A percentile compares a stretch with the other conserved stretches of the same genome.
These are phyloP conservation scores for Ostrea edulis DNA, from an alignment of 1,140 invertebrate genomes.

Conservation along the genomic window DNA sequence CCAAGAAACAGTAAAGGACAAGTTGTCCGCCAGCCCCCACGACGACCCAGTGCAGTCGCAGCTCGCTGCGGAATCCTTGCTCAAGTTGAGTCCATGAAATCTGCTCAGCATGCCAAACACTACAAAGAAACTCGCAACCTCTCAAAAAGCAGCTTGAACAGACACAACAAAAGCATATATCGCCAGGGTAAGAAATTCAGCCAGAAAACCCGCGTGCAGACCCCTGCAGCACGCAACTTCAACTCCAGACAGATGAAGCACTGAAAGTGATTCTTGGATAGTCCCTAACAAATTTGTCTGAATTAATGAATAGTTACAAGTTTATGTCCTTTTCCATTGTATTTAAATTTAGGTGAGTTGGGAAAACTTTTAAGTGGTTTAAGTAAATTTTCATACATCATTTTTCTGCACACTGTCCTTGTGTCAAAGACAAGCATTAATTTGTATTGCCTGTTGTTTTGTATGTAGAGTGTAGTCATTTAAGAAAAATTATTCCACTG, in stretches of 20 bases:
- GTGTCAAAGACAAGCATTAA: constrained; percentile 14
- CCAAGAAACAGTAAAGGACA: constrained; percentile 51
- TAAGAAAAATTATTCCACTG: neutral
- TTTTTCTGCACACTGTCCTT: constrained; percentile 9
- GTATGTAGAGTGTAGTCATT: neutral
- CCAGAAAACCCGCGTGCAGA: constrained; percentile 56
- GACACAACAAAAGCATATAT: constrained; percentile 61
- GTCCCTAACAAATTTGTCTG: neutral
- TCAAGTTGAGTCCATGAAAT: constrained; percentile 60
- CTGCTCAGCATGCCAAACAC: constrained; percentile 60
- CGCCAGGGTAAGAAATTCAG: constrained; percentile 53
- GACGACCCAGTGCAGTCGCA: constrained; percentile 59
- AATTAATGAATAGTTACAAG: neutral
- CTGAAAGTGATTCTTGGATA: neutral
- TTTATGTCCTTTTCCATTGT: neutral
- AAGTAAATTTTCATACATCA: neutral
- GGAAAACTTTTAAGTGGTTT: neutral
- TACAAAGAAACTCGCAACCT: constrained; percentile 53
- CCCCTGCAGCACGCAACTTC: constrained; percentile 57
- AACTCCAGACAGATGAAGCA: constrained; percentile 13
- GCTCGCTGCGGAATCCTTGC: constrained; percentile 62
- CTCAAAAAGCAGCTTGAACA: constrained; percentile 55
- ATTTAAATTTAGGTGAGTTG: neutral
- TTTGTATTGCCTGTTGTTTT: neutral
- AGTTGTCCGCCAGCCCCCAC: constrained; percentile 57